phyloP scores from a whole-genome alignment of 2,888 invertebrate genomes.

The Trilocha varians region DNA sequence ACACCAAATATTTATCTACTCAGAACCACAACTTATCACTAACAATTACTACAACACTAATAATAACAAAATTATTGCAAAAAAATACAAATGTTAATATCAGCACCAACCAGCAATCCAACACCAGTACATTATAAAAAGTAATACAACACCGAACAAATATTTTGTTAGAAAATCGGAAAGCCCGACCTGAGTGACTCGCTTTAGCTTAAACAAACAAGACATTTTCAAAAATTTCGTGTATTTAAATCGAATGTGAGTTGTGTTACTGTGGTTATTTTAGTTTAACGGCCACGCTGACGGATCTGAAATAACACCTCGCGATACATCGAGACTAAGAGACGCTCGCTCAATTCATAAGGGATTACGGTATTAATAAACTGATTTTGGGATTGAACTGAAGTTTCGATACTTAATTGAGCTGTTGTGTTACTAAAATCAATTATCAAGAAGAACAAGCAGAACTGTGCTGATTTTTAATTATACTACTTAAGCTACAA shows the following conservation, averaged over 20 bases:
- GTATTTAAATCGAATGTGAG: conserved; percentile 71
- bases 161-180: conserved; percentile 13
- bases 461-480: no score
- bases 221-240: conserved; percentile 70
- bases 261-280: conserved; percentile 67
- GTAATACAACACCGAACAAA: conserved; percentile 14
- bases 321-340: conserved; percentile 48
- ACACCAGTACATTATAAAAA: conserved; percentile 2
- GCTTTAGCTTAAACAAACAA: conserved; percentile 70
- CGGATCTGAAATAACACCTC: conserved; percentile 64
- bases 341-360: conserved; percentile 67
- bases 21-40: no score
- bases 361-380: no score
- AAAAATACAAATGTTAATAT: background rate
- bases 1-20: no score
- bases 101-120: background rate
- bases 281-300: conserved; percentile 61
- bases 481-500: no score
- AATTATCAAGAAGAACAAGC: no score
- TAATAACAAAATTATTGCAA: background rate
- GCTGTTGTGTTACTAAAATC: no score
- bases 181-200: conserved; percentile 20
- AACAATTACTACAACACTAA: no score
- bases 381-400: no score
- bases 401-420: no score